A percentile compares a stretch with the other conserved stretches of the same genome.
These are phyloP conservation scores for Gobiocypris rarus DNA, from an alignment of 2,113 vertebrate species.

Conservation along the genomic window DNA sequence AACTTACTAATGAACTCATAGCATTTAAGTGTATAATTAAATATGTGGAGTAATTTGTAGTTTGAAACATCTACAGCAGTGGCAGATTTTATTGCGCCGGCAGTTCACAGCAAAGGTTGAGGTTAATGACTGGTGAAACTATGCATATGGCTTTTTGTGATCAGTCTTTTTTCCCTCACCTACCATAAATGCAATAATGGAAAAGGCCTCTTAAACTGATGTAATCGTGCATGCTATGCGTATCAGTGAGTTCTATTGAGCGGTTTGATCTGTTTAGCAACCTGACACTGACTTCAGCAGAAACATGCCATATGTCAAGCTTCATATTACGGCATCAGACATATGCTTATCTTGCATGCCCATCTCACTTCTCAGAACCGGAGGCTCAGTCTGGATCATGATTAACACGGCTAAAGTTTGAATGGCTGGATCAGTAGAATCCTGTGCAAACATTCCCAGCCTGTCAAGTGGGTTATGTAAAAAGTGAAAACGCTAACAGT, in stretches of 20 bases:
- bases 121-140: neutral
- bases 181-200: neutral
- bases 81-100: neutral
- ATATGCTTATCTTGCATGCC: slow-evolving; percentile 31
- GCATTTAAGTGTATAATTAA: slow-evolving; percentile 40
- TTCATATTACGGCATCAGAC: slow-evolving; percentile 8
- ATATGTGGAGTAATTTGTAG: slow-evolving; percentile 52
- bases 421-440: slow-evolving; percentile 36
- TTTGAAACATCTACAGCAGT: slow-evolving; percentile 30
- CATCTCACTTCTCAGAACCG: neutral
- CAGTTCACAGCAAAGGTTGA: neutral
- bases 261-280: neutral
- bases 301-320: slow-evolving; percentile 10
- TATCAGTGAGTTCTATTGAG: neutral
- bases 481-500: slow-evolving; percentile 8
- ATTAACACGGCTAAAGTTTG: slow-evolving; percentile 40
- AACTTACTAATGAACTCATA: slow-evolving; percentile 45
- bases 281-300: slow-evolving; percentile 15
- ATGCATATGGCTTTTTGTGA: neutral
- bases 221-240: neutral
- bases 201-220: neutral
- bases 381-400: slow-evolving; percentile 15
- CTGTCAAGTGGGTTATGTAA: slow-evolving; percentile 10
- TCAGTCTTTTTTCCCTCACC: neutral
- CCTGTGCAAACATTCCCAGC: slow-evolving; percentile 39